A percentile compares a stretch with the other conserved stretches of the same genome.
Conservation (phyloP, 2,113 vertebrate species). For the Catharus bicknelli region DNA sequence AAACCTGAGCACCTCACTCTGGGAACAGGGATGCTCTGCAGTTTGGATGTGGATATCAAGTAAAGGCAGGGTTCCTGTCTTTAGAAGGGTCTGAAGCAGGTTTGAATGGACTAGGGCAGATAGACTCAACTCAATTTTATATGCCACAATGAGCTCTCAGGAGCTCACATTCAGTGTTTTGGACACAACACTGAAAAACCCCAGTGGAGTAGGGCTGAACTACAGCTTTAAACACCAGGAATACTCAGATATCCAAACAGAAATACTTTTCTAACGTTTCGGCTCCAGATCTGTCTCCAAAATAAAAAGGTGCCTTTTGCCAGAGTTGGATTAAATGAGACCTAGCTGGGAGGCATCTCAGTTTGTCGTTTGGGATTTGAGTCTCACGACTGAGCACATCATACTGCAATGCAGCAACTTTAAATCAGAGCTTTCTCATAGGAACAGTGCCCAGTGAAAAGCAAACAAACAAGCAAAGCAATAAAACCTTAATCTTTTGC, state of each 20-base stretch:
- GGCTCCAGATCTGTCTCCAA: neutral
- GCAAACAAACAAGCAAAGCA: neutral
- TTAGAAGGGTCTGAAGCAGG: neutral
- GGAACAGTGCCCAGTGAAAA: neutral
- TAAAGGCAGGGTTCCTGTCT: neutral
- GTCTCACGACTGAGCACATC: neutral
- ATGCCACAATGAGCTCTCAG: neutral
- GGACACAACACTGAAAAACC: neutral
- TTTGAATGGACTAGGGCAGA: neutral
- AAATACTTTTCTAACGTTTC: neutral
- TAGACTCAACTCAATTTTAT: neutral
- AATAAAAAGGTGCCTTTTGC: neutral
- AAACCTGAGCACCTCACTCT: neutral
- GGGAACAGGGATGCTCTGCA: neutral
- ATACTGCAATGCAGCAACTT: slow-evolving; percentile 11
- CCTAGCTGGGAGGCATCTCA: neutral
- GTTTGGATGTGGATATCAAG: neutral
- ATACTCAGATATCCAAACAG: neutral
- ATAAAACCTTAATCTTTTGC: neutral
- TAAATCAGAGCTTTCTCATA: neutral
- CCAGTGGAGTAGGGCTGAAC: neutral
- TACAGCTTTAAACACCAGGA: neutral
- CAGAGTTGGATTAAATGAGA: neutral
- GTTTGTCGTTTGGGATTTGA: neutral
- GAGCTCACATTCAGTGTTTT: neutral